Evolutionary conservation across 2,113 vertebrate genomes (phyloP).

Genomic region (Peucedramus taeniatus): DNA sequence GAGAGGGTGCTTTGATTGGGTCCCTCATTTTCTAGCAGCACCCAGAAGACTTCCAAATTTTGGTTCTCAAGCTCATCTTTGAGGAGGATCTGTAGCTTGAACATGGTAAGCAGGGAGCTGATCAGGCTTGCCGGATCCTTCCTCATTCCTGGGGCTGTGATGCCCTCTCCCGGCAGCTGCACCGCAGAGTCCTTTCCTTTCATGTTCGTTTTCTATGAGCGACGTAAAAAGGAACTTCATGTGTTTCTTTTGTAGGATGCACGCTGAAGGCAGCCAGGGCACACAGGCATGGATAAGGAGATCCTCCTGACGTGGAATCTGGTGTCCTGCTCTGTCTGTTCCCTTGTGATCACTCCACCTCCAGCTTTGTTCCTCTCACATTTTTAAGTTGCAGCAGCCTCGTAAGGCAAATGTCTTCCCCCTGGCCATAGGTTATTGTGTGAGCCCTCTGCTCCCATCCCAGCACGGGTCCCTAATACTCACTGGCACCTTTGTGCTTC

Average conservation of each 20-base stretch:
- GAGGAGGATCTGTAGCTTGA: neutral
- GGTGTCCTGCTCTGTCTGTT: accelerated
- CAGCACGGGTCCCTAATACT: neutral
- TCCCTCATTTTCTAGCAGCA: neutral
- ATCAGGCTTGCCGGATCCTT: neutral
- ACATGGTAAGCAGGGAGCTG: accelerated
- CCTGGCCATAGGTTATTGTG: accelerated
- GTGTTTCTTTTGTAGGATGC: neutral
- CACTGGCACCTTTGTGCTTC: neutral
- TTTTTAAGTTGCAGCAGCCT: neutral
- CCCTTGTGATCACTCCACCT: neutral
- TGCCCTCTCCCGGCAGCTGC: slow-evolving; percentile 36
- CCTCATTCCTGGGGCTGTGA: neutral
- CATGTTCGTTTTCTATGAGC: accelerated
- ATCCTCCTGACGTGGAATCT: neutral
- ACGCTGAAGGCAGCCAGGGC: accelerated
- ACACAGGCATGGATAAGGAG: neutral
- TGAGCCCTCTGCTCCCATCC: neutral
- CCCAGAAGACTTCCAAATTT: neutral
- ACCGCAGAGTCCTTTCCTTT: neutral
- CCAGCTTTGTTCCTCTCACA: neutral
- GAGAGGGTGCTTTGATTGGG: neutral
- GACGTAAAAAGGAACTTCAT: neutral
- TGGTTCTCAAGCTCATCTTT: neutral
- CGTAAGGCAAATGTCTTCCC: neutral